Base-by-base conservation (phyloP, 2,113 vertebrate genomes). In the Sylvia atricapilla region DNA sequence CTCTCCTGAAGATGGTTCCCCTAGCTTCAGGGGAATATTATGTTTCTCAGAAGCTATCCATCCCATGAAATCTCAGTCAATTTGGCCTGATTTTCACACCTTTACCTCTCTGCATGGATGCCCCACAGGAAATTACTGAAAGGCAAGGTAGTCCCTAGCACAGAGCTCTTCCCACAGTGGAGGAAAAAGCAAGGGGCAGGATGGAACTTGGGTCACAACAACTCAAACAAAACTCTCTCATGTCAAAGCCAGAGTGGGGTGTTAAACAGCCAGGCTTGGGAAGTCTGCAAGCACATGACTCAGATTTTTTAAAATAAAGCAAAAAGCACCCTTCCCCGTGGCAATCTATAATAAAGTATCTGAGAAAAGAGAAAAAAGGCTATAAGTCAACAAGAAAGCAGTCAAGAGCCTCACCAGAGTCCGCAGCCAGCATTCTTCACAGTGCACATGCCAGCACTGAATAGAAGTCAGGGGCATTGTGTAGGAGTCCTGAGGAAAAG, bases 381-480 rank as follows among this genome's bases (percentile, higher is more conserved):
- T 69, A 20, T 22, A 86, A 89, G 35, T 33, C n/a, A 95, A 68
- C 7, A 72, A 84, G 66, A 85, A 97, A 95, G 39, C 39, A 95
- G 77, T 33, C 28, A 87, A 95, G 77, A 81, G 75, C 87, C 98
- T 98, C 98, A 99, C 99, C 99, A 99, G 98, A 97, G 99, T 99
- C 98, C 99, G 98, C 95, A 99, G 98, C 99, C 99, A 99, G 98
- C 99, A 99, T 97, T 99, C 99, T 98, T 99, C 99, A 97, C 99
- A 99, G 98, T 99, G 99, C 97, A 99, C 99, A 9, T 99, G 99
- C 99, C 99, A 99, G 98, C 99, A 99, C 98, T 99, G 99, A 97
- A 99, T 99, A 87, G 99, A 99, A 86, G 99, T 99, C 95, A 99
- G 98, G 62, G 99, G 99, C 98, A 99, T 99, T 43, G 99, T 99